Conservation (phyloP, 2,888 invertebrate species). For the Amorpha juglandis region DNA sequence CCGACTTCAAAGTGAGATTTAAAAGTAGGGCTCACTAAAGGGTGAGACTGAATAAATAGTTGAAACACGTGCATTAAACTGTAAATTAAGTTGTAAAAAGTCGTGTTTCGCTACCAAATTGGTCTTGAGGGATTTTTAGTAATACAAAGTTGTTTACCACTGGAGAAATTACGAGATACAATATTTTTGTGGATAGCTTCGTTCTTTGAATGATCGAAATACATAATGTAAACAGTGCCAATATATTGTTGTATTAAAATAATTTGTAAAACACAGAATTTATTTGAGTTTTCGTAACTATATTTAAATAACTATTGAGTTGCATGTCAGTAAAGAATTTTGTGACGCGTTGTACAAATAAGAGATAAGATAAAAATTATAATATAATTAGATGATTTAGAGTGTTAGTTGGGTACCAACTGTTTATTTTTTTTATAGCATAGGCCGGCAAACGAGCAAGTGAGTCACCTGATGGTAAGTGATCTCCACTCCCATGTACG, state of each 20-base stretch:
- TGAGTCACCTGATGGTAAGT: too few species aligned
- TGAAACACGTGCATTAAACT: slow-evolving; percentile 46
- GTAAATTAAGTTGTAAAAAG: slow-evolving; percentile 46
- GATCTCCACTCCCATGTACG: too few species aligned
- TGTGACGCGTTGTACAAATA: too few species aligned
- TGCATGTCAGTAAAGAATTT: too few species aligned
- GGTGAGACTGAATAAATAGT: slow-evolving; percentile 50
- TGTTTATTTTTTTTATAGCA: too few species aligned
- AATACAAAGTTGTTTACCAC: slow-evolving; percentile 32
- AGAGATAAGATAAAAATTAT: too few species aligned
- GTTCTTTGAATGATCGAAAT: slow-evolving; percentile 3
- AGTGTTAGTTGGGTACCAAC: too few species aligned
- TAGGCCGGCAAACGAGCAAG: too few species aligned
- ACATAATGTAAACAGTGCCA: too few species aligned
- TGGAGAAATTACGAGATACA: slow-evolving; percentile 11
- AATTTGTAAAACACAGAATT: background rate
- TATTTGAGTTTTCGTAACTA: too few species aligned
- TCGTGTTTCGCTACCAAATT: slow-evolving; percentile 43
- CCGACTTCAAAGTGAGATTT: slow-evolving; percentile 72
- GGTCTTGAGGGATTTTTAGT: slow-evolving; percentile 46
- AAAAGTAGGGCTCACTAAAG: slow-evolving; percentile 51
- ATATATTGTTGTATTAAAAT: background rate
- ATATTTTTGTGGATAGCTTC: slow-evolving; percentile 2
- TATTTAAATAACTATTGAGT: too few species aligned
- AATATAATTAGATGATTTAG: too few species aligned